These are phyloP conservation scores for Chrysopilus asiliformis DNA, from an alignment of 2,888 invertebrate genomes.

Conservation along the genomic window DNA sequence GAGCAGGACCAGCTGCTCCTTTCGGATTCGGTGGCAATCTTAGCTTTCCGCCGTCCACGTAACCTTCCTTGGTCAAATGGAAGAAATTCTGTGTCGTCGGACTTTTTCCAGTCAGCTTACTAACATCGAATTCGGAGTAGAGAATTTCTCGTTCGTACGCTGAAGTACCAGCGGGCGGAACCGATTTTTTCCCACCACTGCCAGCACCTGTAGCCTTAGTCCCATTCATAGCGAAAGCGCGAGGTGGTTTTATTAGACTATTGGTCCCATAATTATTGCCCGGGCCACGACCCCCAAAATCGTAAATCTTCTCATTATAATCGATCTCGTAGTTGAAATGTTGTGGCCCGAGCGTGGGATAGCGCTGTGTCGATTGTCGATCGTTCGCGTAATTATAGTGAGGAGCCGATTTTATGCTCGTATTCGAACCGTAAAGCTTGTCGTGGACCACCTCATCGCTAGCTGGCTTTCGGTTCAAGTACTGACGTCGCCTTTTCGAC, in stretches of 20 bases:
- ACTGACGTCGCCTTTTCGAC: conserved; percentile 26
- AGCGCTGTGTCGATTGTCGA: conserved; percentile 13
- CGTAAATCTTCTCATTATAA: conserved; percentile 30
- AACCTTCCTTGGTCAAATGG: conserved; percentile 2
- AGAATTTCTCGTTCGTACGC: conserved; percentile 17
- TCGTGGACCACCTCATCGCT: conserved; percentile 25
- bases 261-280: conserved; percentile 25
- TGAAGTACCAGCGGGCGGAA: too few relatives aligned
- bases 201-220: too few relatives aligned
- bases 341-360: conserved; percentile 15
- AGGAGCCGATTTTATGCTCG: conserved; percentile 38
- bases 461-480: conserved; percentile 28
- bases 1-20: conserved; percentile 7
- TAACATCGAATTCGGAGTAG: conserved; percentile 33
- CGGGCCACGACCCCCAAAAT: conserved; percentile 29
- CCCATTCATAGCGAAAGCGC: conserved; percentile 21
- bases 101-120: conserved; percentile 36
- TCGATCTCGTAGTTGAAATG: conserved; percentile 6
- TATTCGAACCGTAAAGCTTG: conserved; percentile 36
- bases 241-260: conserved; percentile 20
- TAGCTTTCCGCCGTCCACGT: neutral
- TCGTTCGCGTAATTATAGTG: conserved; percentile 31
- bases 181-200: too few relatives aligned
- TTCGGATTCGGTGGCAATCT: neutral
- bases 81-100: conserved; percentile 25